Conservation (phyloP, 1,140 invertebrate genomes). For the Pararge aegeria region DNA sequence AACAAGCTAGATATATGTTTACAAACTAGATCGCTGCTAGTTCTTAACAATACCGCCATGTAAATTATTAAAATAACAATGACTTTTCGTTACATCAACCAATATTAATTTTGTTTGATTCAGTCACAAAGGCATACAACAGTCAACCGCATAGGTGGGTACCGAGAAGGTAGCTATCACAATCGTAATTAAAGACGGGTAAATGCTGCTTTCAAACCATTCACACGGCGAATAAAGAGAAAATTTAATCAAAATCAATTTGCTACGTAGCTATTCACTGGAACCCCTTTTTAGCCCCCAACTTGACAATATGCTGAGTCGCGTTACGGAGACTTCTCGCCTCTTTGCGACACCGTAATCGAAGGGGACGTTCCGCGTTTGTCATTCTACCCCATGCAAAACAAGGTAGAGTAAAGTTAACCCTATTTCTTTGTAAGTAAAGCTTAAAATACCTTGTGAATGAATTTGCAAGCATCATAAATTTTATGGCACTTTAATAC, state of each 20-base stretch:
- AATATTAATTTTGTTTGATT: background rate
- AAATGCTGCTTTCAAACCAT: constrained; percentile 18
- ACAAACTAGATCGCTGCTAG: too few species aligned
- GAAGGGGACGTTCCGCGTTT: constrained; percentile 67
- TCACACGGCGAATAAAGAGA: constrained; percentile 42
- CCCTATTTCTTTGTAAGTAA: background rate
- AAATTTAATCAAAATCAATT: constrained; percentile 71
- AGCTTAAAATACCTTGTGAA: constrained; percentile 16
- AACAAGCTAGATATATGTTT: too few species aligned
- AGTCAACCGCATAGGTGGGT: too few species aligned
- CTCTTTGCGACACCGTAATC: constrained; percentile 59
- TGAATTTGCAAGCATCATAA: constrained; percentile 68
- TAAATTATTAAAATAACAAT: too few species aligned
- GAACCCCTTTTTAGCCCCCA: constrained; percentile 54
- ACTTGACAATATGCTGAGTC: constrained; percentile 71
- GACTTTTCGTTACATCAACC: background rate
- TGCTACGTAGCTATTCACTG: constrained; percentile 57
- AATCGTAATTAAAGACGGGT: constrained; percentile 16
- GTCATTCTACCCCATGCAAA: constrained; percentile 55
- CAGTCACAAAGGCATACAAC: constrained; percentile 4
- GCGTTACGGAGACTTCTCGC: constrained; percentile 64
- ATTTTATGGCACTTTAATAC: constrained; percentile 77
- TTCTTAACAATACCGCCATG: too few species aligned
- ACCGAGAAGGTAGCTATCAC: background rate
- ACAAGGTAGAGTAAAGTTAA: background rate